These are phyloP conservation scores for Pantherophis alleghaniensis DNA, from an alignment of 2,797 vertebrate genomes.

Conservation along the genomic window DNA sequence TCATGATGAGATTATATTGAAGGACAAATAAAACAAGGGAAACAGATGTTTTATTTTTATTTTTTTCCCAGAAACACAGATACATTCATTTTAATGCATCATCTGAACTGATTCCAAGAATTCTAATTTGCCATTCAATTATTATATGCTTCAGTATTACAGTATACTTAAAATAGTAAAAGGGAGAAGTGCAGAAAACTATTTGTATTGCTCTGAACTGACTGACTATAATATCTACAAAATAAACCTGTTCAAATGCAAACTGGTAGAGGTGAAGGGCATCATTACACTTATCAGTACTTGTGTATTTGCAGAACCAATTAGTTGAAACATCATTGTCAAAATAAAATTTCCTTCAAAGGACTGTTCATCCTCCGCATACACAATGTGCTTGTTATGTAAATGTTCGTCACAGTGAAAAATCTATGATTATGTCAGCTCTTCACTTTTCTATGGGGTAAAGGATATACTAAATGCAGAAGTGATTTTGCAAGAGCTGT, in stretches of 20 bases:
- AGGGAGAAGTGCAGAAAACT: constrained; percentile 17
- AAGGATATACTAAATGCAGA: background rate
- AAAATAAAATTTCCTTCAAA: constrained; percentile 1
- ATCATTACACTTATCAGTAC: constrained; percentile 27
- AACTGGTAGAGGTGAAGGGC: constrained; percentile 35
- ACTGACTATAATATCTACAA: constrained; percentile 36
- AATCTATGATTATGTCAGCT: background rate
- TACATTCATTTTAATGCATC: constrained; percentile 48
- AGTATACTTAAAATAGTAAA: constrained; percentile 37
- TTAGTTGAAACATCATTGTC: constrained; percentile 19
- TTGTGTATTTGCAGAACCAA: constrained; percentile 27
- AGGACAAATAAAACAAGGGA: constrained; percentile 4
- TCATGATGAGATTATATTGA: constrained; percentile 10
- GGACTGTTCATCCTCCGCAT: background rate
- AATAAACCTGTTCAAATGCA: constrained; percentile 30
- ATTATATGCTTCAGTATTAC: constrained; percentile 40
- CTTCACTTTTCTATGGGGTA: background rate
- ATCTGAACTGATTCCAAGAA: constrained; percentile 21
- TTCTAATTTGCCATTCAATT: constrained; percentile 39
- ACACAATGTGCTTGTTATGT: background rate
- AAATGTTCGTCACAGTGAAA: background rate
- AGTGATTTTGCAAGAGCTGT: background rate
- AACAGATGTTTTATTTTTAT: constrained; percentile 24
- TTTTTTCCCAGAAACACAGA: constrained; percentile 25
- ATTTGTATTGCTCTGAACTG: constrained; percentile 34